Evolutionary conservation across 1,140 invertebrate species (phyloP), one percentile per base, ranked within the genome.

Genomic region (Mactra quadrangularis): DNA sequence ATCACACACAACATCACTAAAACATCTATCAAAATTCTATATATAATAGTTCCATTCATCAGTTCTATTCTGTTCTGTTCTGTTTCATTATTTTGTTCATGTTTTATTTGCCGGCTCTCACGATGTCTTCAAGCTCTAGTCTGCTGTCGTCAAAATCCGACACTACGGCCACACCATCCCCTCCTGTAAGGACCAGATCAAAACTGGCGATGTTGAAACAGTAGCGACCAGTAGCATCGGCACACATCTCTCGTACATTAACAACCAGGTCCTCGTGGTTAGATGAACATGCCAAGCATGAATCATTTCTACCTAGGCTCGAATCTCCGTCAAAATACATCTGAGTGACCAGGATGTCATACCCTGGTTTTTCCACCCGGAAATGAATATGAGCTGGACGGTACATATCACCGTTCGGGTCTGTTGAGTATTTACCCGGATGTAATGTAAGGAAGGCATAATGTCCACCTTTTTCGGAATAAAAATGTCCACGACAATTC

Each of bases 301-400:
- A 74, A 31, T 82, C 79, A 25, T 74, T 82, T 29, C 35, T 7
- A 25, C 79, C 79, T 45, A 82, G 59, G 31, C 53, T 82, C 50
- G 70, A 72, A 74, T 82, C 79, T 17, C 79, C 79, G 11, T 59
- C 15, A 55, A 82, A 82, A 29, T 82, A 82, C 79, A 82, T 82
- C 47, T 82, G 79, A 15, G 79, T 82, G 19, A 82, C 70, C 33
- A 82, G 31, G 53, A 75, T 75, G 3, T 82, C 60, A 25, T 53
- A 74, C 0, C 70, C 79, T 29, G 68, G 29, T 45, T 62, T 74
- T 17, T 25, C 41, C 15, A 82, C 57, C 3, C 79, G 68, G 25
- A 82, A 82, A 35, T 82, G 79, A 31, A 82, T 64, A 53, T 82
- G 79, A 45, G 79, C 79, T 7, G 79, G 79, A 52, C 79, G 55